Evolutionary conservation across 2,888 invertebrate species (phyloP), one percentile per base, ranked within the genome.

Genomic region (Boloria euphrosyne): DNA sequence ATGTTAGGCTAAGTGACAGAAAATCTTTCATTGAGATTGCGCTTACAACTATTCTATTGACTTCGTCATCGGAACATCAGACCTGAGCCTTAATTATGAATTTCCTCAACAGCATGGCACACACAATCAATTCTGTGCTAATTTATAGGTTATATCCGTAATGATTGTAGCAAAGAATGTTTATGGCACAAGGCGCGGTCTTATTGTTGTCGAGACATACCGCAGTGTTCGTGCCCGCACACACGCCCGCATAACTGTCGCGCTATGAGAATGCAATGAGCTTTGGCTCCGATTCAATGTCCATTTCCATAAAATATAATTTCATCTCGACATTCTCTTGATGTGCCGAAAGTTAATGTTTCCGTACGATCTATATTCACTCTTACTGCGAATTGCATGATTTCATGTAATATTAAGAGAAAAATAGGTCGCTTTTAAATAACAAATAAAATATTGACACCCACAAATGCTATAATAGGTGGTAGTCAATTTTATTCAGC

Each of bases 91-190:
- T 84, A 82, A 86, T 87, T 87, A 83, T 78, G 73, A 84, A 88
- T 88, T 86, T 85, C 77, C 78, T 78, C 78, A 77, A 78, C 81
- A 77, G 73, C 78, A 77, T 49, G 49, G 43, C 50, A 51, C 27
- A 53, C 77, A 75, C 80, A 81, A 83, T 85, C 87, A 86, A 85
- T 81, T 78, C 76, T 77, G 82, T 75, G 80, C 84, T 89, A 90
- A 90, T 90, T 90, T 91, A 89, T 88, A 88, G 87, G 86, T 89
- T 87, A 90, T 88, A 89, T 89, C 87, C 85, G 84, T 84, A 89
- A 87, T 87, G 85, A 89, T 87, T 85, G 87, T 80, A 82, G 82
- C 87, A 85, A 90, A 90, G 88, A 91, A 90, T 90, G 90, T 90
- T 87, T 89, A 89, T 87, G 83, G 85, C 82, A 79, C 82, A 83